Conservation (phyloP, 2,113 vertebrate genomes). For the Daphoenositta chrysoptera region DNA sequence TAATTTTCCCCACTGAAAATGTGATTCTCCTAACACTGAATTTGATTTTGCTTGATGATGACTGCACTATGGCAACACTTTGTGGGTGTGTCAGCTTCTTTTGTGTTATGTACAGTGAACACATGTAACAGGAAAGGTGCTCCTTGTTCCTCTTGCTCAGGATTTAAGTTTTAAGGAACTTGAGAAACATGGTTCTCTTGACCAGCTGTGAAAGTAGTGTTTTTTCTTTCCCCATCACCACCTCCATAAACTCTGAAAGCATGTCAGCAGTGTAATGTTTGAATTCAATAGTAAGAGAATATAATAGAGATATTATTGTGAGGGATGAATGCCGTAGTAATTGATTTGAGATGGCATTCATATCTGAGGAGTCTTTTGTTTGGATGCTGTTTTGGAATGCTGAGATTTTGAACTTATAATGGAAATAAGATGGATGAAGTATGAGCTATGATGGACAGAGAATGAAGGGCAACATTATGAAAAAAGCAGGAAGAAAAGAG, state of each 20-base stretch:
- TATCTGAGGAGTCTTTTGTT: slow-evolving; percentile 49
- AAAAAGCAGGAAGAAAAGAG: slow-evolving; percentile 31
- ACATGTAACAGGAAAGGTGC: neutral
- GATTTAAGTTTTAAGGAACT: neutral
- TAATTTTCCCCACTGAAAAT: neutral
- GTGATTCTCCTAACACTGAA: neutral
- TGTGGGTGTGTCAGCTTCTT: neutral
- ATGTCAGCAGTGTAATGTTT: neutral
- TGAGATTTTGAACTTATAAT: slow-evolving; percentile 26
- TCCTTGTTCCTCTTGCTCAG: neutral
- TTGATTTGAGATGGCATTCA: slow-evolving; percentile 41
- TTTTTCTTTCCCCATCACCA: neutral
- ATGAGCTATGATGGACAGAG: slow-evolving; percentile 7
- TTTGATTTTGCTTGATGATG: slow-evolving; percentile 11
- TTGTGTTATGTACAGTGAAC: neutral
- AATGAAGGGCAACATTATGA: slow-evolving; percentile 31
- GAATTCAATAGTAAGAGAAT: slow-evolving; percentile 3
- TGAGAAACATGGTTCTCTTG: neutral
- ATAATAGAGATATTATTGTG: slow-evolving; percentile 41
- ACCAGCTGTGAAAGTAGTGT: neutral
- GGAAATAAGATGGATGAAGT: slow-evolving; percentile 26
- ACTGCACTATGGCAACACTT: neutral
- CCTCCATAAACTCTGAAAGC: neutral
- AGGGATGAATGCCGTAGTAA: slow-evolving; percentile 34
- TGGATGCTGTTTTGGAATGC: slow-evolving; percentile 30